phyloP scores from a whole-genome alignment of 2,113 vertebrate species.

The Phalacrocorax pelagicus region DNA sequence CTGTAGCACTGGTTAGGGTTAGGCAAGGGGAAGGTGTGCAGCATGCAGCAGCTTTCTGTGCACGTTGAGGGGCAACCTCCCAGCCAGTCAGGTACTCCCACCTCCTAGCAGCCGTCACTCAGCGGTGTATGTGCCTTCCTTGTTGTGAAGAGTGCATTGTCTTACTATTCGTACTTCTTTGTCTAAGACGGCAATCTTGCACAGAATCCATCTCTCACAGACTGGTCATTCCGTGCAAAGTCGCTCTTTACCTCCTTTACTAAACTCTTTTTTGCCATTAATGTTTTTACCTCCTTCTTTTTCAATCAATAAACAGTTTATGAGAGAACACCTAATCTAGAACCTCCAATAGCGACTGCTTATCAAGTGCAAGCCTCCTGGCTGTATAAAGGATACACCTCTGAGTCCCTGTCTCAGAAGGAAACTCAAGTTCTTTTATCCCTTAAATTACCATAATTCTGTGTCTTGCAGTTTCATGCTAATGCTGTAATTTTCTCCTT shows the following conservation, averaged over 20 bases:
- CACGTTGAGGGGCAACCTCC: neutral
- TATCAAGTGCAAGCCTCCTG: neutral
- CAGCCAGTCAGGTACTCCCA: accelerated
- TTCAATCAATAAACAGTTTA: neutral
- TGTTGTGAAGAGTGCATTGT: accelerated
- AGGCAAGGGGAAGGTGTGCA: neutral
- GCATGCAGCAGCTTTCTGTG: neutral
- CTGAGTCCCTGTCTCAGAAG: neutral
- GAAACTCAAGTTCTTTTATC: neutral
- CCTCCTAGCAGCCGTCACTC: neutral
- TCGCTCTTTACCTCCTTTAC: neutral
- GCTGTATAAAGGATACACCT: constrained; percentile 2
- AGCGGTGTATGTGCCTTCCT: neutral
- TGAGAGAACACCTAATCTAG: neutral
- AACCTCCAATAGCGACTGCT: neutral
- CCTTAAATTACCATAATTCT: constrained; percentile 22
- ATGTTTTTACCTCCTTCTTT: neutral
- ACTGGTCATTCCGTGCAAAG: neutral
- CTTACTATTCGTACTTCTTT: accelerated
- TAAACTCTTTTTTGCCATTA: neutral
- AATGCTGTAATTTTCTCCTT: constrained; percentile 17
- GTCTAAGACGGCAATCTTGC: neutral
- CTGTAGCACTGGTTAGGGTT: neutral
- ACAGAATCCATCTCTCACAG: neutral
- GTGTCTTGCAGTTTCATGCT: constrained; percentile 7